These are phyloP conservation scores for Cochlearius cochlearius DNA, from an alignment of 2,113 vertebrate species.

Conservation along the genomic window DNA sequence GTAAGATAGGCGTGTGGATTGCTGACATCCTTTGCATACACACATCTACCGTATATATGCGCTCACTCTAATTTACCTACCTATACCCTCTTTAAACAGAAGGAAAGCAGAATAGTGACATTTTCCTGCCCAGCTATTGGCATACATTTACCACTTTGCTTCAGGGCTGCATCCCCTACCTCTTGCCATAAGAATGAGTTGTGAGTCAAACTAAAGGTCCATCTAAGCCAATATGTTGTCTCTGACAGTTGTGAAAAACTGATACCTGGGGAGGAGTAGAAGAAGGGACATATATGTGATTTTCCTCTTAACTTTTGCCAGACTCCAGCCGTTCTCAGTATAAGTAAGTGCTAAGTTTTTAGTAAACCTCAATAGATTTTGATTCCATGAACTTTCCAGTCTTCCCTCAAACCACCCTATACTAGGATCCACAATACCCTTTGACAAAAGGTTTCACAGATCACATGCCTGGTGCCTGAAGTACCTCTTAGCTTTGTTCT, in stretches of 20 bases:
- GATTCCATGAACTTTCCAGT: not conserved
- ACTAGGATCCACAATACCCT: not conserved
- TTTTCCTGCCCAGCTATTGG: not conserved
- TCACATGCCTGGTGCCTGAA: not conserved
- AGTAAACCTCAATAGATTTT: not conserved
- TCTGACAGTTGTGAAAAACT: not conserved
- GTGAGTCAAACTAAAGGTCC: not conserved
- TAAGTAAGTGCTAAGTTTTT: not conserved
- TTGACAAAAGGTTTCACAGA: not conserved
- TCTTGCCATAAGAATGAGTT: not conserved
- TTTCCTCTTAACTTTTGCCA: not conserved
- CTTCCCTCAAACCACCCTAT: not conserved
- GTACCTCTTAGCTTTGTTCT: not conserved
- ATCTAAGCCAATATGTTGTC: not conserved
- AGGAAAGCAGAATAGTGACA: not conserved
- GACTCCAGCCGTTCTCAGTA: not conserved
- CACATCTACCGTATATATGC: not conserved
- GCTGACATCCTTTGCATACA: not conserved
- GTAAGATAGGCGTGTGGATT: not conserved
- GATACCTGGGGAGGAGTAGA: not conserved
- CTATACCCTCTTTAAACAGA: not conserved
- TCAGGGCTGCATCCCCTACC: not conserved
- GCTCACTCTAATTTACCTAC: not conserved
- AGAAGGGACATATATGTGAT: not conserved
- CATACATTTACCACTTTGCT: not conserved